These are phyloP conservation scores for Drosophila pachea DNA, from an alignment of 1,140 invertebrate genomes.

Conservation along the genomic window DNA sequence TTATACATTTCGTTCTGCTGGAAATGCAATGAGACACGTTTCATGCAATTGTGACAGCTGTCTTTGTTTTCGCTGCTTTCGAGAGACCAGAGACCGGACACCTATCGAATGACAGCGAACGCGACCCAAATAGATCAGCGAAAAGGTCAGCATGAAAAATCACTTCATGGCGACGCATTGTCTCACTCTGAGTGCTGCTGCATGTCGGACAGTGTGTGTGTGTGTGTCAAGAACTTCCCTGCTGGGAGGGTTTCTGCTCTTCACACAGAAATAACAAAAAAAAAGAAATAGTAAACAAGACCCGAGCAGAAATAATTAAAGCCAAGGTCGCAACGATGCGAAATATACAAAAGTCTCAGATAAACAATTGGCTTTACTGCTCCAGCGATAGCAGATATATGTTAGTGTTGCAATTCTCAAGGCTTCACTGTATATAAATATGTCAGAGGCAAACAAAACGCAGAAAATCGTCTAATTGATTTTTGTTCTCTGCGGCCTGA, in stretches of 20 bases:
- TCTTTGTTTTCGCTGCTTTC: neutral
- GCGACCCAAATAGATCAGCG: constrained; percentile 26
- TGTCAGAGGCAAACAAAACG: constrained; percentile 14
- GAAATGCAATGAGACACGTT: constrained; percentile 34
- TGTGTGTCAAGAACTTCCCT: constrained; percentile 62
- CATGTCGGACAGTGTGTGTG: too few relatives aligned
- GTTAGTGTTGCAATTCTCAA: constrained; percentile 3
- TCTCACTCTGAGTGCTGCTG: constrained; percentile 10
- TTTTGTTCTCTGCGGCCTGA: constrained; percentile 4
- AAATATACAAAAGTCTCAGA: constrained; percentile 35
- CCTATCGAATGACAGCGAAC: constrained; percentile 36
- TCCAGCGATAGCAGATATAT: constrained; percentile 23
- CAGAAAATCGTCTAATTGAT: constrained; percentile 30
- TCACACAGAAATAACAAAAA: neutral
- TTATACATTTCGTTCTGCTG: constrained; percentile 43
- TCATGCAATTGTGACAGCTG: constrained; percentile 13
- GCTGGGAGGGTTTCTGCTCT: constrained; percentile 30
- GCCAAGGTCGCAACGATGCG: constrained; percentile 48
- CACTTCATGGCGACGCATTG: constrained; percentile 31
- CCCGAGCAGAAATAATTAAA: constrained; percentile 49
- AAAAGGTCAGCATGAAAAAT: constrained; percentile 28
- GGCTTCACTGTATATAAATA: constrained; percentile 16
- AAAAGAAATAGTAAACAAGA: constrained; percentile 42
- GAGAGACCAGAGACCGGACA: neutral
- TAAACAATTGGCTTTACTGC: constrained; percentile 28